Conservation (phyloP, 2,797 vertebrate genomes). For the Argyrosomus regius region DNA sequence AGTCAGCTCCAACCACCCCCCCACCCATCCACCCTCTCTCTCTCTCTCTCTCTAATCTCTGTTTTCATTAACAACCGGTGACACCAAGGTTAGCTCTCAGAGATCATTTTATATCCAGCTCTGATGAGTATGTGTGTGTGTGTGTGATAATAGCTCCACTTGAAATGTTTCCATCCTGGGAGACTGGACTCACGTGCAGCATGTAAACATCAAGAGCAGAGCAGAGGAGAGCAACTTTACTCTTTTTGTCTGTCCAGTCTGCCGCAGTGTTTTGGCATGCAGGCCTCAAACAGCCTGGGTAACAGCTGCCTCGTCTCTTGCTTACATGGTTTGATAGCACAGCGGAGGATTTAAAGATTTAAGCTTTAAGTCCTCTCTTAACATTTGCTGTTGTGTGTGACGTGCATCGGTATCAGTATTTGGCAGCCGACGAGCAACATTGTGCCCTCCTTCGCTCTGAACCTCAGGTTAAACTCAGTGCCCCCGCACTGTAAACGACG, state of each 20-base stretch:
- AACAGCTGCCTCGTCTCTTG: slow-evolving; percentile 66
- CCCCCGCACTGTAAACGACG: background rate
- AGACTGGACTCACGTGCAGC: slow-evolving; percentile 6
- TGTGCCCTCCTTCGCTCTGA: slow-evolving; percentile 11
- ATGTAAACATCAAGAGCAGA: slow-evolving; percentile 37
- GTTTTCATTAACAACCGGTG: slow-evolving; percentile 73
- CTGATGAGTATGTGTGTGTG: background rate
- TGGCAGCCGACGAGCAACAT: slow-evolving; percentile 26
- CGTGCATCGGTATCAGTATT: slow-evolving; percentile 22
- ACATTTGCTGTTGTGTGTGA: slow-evolving; percentile 50
- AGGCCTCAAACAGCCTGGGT: slow-evolving; percentile 53
- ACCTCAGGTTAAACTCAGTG: background rate
- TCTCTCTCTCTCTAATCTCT: slow-evolving; percentile 74
- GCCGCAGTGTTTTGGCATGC: slow-evolving; percentile 23
- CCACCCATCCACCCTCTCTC: slow-evolving; percentile 3
- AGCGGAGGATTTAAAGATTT: slow-evolving; percentile 72
- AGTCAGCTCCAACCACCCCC: slow-evolving; percentile 22
- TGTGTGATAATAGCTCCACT: background rate
- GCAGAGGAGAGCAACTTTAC: no score
- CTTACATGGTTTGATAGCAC: slow-evolving; percentile 55
- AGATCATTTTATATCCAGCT: slow-evolving; percentile 13
- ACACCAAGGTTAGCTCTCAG: slow-evolving; percentile 37
- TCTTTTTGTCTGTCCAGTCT: background rate
- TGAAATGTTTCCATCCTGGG: slow-evolving; percentile 13
- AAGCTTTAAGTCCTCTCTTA: slow-evolving; percentile 54